Conservation (phyloP, 2,113 vertebrate genomes). For the Electrona antarctica region DNA sequence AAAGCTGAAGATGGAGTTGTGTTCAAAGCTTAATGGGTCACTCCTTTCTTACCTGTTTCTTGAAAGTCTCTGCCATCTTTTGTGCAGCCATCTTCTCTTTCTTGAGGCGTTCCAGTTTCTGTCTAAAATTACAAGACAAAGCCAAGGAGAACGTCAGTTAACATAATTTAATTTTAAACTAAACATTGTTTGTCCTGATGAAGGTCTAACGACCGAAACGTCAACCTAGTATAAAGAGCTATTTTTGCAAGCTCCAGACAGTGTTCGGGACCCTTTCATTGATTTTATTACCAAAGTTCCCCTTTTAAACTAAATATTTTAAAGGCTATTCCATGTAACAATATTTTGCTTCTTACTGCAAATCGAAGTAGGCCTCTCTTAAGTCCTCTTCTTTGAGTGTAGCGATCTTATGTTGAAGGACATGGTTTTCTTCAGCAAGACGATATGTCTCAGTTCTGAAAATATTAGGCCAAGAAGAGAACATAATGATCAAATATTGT, state of each 20-base stretch:
- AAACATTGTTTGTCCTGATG: too few species aligned
- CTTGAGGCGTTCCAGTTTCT: slow-evolving; percentile 82
- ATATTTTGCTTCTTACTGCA: slow-evolving; percentile 77
- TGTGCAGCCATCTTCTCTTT: slow-evolving; percentile 84
- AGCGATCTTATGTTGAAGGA: slow-evolving; percentile 81
- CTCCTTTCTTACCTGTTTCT: slow-evolving; percentile 82
- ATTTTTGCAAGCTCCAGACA: not conserved
- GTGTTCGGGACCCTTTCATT: too few species aligned
- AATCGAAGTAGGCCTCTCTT: slow-evolving; percentile 80
- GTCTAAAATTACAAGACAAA: slow-evolving; percentile 68
- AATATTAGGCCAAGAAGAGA: not conserved
- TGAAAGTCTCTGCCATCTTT: slow-evolving; percentile 82
- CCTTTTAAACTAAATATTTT: not conserved
- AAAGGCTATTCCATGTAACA: too few species aligned
- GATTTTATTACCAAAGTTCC: not conserved
- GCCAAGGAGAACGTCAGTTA: not conserved
- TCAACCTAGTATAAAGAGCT: not conserved
- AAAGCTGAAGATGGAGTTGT: too few species aligned
- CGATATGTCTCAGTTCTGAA: slow-evolving; percentile 84
- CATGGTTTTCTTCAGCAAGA: slow-evolving; percentile 84
- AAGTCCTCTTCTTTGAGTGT: slow-evolving; percentile 84
- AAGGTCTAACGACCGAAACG: not conserved
- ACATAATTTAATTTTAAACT: too few species aligned
- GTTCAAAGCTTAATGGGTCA: not conserved
- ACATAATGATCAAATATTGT: not conserved